phyloP scores from a whole-genome alignment of 92 coral and sea anemone species.

The Heliopora coerulea region DNA sequence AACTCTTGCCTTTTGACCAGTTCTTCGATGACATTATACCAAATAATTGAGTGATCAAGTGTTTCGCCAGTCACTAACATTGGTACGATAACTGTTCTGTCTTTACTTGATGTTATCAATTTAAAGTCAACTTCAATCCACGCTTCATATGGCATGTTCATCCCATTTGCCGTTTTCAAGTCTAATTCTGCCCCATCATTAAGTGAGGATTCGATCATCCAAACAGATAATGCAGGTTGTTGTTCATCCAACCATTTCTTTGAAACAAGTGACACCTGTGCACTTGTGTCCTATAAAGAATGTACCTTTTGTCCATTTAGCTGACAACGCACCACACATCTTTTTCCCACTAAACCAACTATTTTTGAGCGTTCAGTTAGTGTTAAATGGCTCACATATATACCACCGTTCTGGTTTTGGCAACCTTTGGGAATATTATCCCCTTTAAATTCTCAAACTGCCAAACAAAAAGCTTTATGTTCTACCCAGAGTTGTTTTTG shows the following conservation, averaged over 20 bases:
- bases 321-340: conserved; percentile 25
- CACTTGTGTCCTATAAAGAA: conserved; percentile 34
- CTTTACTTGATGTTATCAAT: conserved; percentile 15
- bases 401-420: conserved; percentile 1
- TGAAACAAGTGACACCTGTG: conserved; percentile 37
- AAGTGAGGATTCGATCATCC: conserved; percentile 16
- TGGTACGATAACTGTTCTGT: conserved; percentile 14
- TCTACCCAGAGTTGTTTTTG: conserved; percentile 39
- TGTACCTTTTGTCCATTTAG: conserved; percentile 32
- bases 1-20: conserved; percentile 23
- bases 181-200: conserved; percentile 19
- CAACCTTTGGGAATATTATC: background rate
- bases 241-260: conserved; percentile 35
- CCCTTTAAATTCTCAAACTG: conserved; percentile 22
- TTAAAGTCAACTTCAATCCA: conserved; percentile 28
- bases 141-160: conserved; percentile 30
- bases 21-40: conserved; percentile 57
- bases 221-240: conserved; percentile 11
- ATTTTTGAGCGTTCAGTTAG: conserved; percentile 13
- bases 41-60: conserved; percentile 36
- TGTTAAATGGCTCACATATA: conserved; percentile 38
- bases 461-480: conserved; percentile 43
- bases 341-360: conserved; percentile 33
- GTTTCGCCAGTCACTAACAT: conserved; percentile 22
- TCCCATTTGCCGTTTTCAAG: conserved; percentile 31